phyloP scores from a whole-genome alignment of 1,140 invertebrate genomes.

The Musca domestica region DNA sequence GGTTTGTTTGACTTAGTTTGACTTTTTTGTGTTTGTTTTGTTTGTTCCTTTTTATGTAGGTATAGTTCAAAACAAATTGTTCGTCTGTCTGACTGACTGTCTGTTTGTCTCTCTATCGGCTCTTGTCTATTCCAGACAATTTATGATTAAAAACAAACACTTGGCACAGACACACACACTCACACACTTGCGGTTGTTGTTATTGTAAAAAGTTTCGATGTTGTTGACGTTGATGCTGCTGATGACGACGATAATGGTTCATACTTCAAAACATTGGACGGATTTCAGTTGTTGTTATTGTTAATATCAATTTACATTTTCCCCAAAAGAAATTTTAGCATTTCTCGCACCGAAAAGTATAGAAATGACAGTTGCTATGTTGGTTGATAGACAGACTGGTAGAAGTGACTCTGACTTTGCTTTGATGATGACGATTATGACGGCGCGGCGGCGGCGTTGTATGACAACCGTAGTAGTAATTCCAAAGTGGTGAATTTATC shows the following conservation, averaged over 20 bases:
- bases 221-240: no score
- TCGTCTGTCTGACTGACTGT: no score
- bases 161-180: constrained; percentile 4
- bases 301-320: background rate
- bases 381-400: no score
- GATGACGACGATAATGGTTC: no score
- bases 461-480: constrained; percentile 6
- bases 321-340: no score
- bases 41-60: background rate
- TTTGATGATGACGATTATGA: no score
- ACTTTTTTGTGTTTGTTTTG: background rate
- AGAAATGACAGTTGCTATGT: constrained; percentile 10
- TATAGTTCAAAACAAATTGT: no score
- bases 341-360: no score
- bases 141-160: constrained; percentile 15
- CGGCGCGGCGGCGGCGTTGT: background rate
- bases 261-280: constrained; percentile 7
- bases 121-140: constrained; percentile 1
- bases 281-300: background rate
- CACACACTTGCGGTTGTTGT: background rate
- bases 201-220: no score
- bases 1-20: background rate
- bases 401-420: no score
- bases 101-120: no score
- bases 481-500: constrained; percentile 12